Base-by-base conservation (phyloP, 2,113 vertebrate genomes). In the Columba janthina region DNA sequence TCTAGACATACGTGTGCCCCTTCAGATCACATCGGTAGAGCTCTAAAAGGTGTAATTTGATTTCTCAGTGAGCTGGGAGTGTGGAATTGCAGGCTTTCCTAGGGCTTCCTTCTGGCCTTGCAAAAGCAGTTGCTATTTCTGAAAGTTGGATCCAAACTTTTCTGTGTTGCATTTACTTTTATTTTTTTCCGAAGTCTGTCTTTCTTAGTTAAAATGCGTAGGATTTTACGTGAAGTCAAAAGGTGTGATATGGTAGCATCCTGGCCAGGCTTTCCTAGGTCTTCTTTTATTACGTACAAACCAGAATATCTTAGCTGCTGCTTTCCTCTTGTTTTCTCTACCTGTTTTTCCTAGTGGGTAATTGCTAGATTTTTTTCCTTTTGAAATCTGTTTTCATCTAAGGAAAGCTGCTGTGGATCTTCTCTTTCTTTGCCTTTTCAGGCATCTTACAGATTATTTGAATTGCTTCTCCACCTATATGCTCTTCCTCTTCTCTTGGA, bases 191-290 rank as follows among this genome's bases (percentile, higher is more conserved):
- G 6, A 13, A 54, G 4, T 46, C 29, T 10, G 4, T 13, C 25
- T 78, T 74, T 81, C 12, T 3, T 18, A 20, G 18, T 69, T 70
- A 61, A 34, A 88, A 38, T 25, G 7, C 3, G 0, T 3, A 32
- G 40, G 42, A 67, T 17, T 61, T 81, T 21, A 12, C 4, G 1
- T 26, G 5, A 60, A 70, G 54, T 51, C 58, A 69, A 11, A 46
- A 78, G 20, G 12, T 0, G 1, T 15, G 38, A 12, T 34, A 7
- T 0, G 0, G 70, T 24, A 50, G 84, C 29, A 34, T 65, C 38
- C 40, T 42, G 34, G 66, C 11, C 25, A 36, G 62, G 19, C 12
- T 58, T 80, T 57, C 42, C 58, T 38, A 57, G 11, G 14, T 51
- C 25, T 42, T 31, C 1, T 60, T 56, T 51, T 34, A 11, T 64